Conservation (phyloP, 2,797 vertebrate genomes). For the Amniataba percoides region DNA sequence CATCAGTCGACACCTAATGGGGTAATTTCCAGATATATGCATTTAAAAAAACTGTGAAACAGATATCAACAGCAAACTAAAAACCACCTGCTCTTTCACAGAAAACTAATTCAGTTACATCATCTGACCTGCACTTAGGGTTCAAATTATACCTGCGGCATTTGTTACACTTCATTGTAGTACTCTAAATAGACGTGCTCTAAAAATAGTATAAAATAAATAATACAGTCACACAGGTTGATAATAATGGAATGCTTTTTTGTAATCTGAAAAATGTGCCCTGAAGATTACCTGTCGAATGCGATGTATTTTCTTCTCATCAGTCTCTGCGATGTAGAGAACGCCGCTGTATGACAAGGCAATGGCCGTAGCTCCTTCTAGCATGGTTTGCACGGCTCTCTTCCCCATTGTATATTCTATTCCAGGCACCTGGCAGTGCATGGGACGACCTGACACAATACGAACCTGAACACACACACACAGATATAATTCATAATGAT, state of each 20-base stretch:
- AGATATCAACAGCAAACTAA: background rate
- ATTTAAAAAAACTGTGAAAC: background rate
- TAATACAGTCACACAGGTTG: background rate
- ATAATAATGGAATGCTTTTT: background rate
- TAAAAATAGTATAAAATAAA: background rate
- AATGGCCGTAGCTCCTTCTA: conserved; percentile 96
- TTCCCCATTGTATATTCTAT: conserved; percentile 94
- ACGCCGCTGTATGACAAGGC: conserved; percentile 95
- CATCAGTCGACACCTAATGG: conserved; percentile 92
- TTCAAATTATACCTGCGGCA: background rate
- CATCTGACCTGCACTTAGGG: background rate
- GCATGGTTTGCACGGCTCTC: conserved; percentile 93
- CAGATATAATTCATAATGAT: background rate
- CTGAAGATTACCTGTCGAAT: conserved; percentile 87
- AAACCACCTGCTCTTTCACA: background rate
- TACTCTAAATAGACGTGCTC: background rate
- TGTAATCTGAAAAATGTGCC: background rate
- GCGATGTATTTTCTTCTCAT: conserved; percentile 97
- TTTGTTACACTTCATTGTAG: background rate
- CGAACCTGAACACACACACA: conserved; percentile 86
- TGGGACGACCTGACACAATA: conserved; percentile 95
- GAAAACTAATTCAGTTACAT: background rate
- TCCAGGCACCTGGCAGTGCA: conserved; percentile 97
- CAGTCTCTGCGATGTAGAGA: conserved; percentile 96
- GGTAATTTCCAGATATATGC: background rate